Base-by-base conservation (phyloP, 1,140 invertebrate genomes). In the Maniola jurtina region DNA sequence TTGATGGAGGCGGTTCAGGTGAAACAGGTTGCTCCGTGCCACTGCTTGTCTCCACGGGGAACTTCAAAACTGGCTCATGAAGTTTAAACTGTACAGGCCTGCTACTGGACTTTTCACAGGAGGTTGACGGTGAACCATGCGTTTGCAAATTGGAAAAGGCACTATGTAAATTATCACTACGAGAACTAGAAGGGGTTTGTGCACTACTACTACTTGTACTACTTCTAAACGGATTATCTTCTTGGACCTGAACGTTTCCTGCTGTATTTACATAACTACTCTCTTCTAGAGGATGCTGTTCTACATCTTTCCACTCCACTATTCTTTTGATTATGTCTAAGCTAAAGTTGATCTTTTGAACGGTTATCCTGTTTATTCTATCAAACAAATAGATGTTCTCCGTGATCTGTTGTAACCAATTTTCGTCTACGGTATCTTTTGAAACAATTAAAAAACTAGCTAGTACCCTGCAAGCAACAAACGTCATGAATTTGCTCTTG, bases 241-340 rank as follows among this genome's bases (percentile, higher is more conserved):
- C 86, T 56, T 87, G 86, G 8, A 88, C 80, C 68, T 83, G 78
- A 14, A 75, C 59, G 60, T 57, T 82, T 16, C 75, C 75, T n/a
- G 76, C 52, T 63, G 83, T 72, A 71, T 88, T 89, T 60, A 86
- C 85, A 70, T 87, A 86, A 71, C 91, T 92, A 61, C 90, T 91
- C 36, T 96, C 96, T 77, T 97, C 96, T 15, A 96, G 80, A 0
- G 96, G 95, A 92, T 97, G 96, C 66, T 95, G 93, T 71, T 95
- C 94, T 40, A 95, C 92, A 83, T 97, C 96, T 83, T 96, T 97
- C 94, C 96, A 96, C 80, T 97, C 96, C 1, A 97, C 95, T 67
- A 97, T 95, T 62, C 95, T 93, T 77, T 96, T 96, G 47, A 97
- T 94, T 47, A 97, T 94, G 78, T 97, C 96, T 69, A 97, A 87